Conservation (phyloP, 2,888 invertebrate species). For the Agrochola lota region DNA sequence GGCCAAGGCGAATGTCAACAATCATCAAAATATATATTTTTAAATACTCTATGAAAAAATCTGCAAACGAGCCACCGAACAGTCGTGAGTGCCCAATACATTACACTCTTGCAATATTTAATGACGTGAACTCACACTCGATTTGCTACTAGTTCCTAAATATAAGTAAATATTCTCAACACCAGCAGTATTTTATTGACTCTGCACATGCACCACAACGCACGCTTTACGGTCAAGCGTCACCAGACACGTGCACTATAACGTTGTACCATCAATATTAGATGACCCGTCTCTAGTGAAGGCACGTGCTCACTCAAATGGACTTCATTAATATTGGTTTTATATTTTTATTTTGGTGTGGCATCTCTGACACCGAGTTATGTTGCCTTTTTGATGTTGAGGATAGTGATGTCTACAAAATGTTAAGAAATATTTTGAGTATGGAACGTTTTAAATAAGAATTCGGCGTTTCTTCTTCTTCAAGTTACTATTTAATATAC, state of each 20-base stretch:
- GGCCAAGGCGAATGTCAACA: too few relatives aligned
- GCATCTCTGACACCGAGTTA: neutral
- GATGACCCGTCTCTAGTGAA: constrained; percentile 70
- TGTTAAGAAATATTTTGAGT: neutral
- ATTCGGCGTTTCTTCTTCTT: too few relatives aligned
- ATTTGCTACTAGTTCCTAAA: neutral
- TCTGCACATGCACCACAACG: constrained; percentile 37
- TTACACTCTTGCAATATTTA: neutral
- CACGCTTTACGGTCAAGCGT: constrained; percentile 62
- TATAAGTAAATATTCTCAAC: neutral
- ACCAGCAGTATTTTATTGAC: constrained; percentile 22
- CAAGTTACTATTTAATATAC: too few relatives aligned
- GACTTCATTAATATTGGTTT: constrained; percentile 51
- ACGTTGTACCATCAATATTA: constrained; percentile 79
- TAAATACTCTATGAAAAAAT: neutral
- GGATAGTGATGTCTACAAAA: neutral
- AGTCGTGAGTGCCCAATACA: neutral
- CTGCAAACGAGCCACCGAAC: neutral
- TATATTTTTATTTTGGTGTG: constrained; percentile 8
- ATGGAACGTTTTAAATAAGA: neutral
- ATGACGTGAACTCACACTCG: neutral
- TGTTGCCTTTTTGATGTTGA: neutral
- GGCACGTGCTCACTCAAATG: constrained; percentile 66
- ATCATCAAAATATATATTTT: neutral
- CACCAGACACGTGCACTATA: constrained; percentile 67